A percentile compares a stretch with the other conserved stretches of the same genome.
Conservation (phyloP, 2,113 vertebrate genomes). For the Clinocottus analis region DNA sequence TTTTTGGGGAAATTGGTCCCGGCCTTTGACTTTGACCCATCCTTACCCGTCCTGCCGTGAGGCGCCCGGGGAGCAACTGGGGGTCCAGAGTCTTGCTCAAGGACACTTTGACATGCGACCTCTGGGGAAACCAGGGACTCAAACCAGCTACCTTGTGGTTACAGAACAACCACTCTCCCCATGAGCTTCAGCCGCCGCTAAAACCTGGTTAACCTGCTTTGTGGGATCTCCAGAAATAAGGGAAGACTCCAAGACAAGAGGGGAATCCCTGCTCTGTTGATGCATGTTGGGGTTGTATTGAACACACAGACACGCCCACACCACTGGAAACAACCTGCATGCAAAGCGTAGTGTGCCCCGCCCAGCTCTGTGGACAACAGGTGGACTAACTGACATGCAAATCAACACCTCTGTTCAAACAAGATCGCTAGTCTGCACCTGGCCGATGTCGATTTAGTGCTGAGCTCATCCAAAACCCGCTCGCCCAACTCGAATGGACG, state of each 20-base stretch:
- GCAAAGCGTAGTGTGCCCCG: not conserved
- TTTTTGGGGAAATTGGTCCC: not conserved
- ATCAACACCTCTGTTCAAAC: constrained; percentile 41
- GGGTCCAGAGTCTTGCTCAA: too few relatives aligned
- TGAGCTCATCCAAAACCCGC: not conserved
- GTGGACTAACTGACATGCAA: constrained; percentile 69
- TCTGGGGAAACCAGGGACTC: too few relatives aligned
- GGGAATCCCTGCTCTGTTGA: not conserved
- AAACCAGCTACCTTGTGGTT: too few relatives aligned
- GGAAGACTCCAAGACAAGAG: not conserved
- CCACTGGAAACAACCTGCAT: not conserved
- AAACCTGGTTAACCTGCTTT: not conserved
- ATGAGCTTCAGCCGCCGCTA: too few relatives aligned
- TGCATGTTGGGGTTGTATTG: not conserved
- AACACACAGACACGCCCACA: not conserved
- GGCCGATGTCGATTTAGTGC: not conserved
- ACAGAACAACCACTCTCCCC: too few relatives aligned
- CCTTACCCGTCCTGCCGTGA: too few relatives aligned
- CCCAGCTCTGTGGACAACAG: constrained; percentile 28
- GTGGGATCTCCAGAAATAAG: not conserved
- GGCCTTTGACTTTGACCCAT: too few relatives aligned
- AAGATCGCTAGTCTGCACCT: constrained; percentile 19
- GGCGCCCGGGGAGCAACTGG: too few relatives aligned
- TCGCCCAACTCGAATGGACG: constrained; percentile 8
- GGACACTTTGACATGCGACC: too few relatives aligned